phyloP scores from a whole-genome alignment of 2,113 vertebrate species.

The Zeus faber region DNA sequence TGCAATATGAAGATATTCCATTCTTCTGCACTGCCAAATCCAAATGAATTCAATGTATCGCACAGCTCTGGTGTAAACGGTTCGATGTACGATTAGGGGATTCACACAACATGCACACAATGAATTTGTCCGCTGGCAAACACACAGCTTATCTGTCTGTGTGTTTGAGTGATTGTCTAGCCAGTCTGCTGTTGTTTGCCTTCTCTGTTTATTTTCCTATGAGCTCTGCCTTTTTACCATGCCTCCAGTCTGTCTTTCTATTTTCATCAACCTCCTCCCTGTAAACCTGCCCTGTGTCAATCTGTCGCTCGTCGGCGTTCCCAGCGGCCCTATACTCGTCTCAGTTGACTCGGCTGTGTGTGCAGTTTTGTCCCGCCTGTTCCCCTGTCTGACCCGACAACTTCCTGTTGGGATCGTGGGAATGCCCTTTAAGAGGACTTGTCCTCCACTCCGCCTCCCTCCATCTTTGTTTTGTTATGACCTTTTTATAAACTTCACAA shows the following conservation, averaged over 20 bases:
- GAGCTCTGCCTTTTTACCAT: no score
- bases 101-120: no score
- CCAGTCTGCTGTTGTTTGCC: not conserved
- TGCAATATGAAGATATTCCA: not conserved
- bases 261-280: conserved; percentile 7
- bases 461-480: conserved; percentile 4
- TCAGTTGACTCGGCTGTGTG: conserved; percentile 13
- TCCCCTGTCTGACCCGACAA: conserved; percentile 15
- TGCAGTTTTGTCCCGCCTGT: conserved; percentile 6
- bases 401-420: conserved; percentile 57
- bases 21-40: conserved; percentile 2
- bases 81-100: not conserved
- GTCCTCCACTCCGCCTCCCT: conserved; percentile 5
- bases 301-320: conserved; percentile 14
- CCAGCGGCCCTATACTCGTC: not conserved
- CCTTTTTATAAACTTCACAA: no score
- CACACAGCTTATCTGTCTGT: conserved; percentile 18
- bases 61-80: conserved; percentile 5
- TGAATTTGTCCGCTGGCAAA: no score
- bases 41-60: conserved; percentile 6
- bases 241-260: conserved; percentile 8
- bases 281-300: conserved; percentile 35
- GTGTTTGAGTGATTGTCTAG: not conserved
- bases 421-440: conserved; percentile 32
- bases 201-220: conserved; percentile 19